phyloP scores from a whole-genome alignment of 2,113 vertebrate species.

The Oncorhynchus kisutch region DNA sequence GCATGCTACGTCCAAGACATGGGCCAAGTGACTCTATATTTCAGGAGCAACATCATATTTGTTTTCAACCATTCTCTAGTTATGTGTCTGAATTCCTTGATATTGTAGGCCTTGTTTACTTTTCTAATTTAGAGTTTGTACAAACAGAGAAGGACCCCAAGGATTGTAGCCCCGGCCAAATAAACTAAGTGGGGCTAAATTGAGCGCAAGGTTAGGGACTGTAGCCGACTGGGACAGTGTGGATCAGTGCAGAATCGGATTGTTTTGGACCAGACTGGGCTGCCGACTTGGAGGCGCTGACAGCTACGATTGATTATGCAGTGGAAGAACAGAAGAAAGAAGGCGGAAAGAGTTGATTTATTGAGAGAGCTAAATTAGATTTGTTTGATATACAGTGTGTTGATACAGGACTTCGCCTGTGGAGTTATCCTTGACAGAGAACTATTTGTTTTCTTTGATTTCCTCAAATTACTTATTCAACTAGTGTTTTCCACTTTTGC shows the following conservation, averaged over 20 bases:
- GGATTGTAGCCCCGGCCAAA: constrained; percentile 6
- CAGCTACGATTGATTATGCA: constrained; percentile 24
- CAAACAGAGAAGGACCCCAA: background rate
- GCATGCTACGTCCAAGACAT: background rate
- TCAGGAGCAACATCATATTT: constrained; percentile 11
- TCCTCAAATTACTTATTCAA: background rate
- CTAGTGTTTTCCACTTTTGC: no score
- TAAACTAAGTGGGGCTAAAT: constrained; percentile 10
- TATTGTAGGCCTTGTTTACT: background rate
- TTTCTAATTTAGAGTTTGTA: constrained; percentile 15
- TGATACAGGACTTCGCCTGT: background rate
- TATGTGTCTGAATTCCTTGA: constrained; percentile 5
- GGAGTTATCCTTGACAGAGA: background rate
- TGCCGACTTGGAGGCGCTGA: constrained; percentile 2
- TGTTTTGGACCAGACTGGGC: constrained; percentile 8
- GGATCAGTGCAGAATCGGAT: constrained; percentile 13
- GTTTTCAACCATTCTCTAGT: constrained; percentile 9
- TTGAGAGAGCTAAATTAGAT: background rate
- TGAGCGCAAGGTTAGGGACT: background rate
- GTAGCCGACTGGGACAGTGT: constrained; percentile 1
- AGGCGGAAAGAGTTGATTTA: background rate
- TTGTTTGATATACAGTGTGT: background rate
- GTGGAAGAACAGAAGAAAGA: background rate
- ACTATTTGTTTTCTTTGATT: background rate
- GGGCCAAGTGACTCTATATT: background rate